Evolutionary conservation across 2,797 vertebrate genomes (phyloP).

Genomic region (Salmo trutta): DNA sequence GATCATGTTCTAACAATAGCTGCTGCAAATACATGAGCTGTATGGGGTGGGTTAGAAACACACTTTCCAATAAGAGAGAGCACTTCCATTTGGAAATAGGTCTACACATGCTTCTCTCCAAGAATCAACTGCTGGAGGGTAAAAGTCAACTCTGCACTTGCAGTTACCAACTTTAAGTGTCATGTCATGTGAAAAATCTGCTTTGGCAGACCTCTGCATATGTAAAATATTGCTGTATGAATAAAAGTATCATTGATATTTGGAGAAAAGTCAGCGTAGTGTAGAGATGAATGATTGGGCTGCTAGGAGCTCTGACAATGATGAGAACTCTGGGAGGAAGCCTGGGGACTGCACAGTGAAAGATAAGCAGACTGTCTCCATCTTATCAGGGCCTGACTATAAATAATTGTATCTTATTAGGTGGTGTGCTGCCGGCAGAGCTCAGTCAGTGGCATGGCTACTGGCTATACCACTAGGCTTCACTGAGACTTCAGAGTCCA

Average conservation of each 20-base stretch:
- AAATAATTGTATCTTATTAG: conserved; percentile 76
- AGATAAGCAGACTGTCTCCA: conserved; percentile 61
- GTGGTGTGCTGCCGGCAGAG: conserved; percentile 52
- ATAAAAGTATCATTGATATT: conserved; percentile 65
- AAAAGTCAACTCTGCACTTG: background rate
- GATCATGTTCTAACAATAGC: background rate
- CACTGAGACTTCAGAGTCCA: conserved; percentile 17
- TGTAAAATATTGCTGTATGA: conserved; percentile 49
- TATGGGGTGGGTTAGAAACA: background rate
- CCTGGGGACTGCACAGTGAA: conserved; percentile 55
- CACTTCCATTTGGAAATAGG: background rate
- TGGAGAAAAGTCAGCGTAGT: conserved; percentile 56
- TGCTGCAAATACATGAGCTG: background rate
- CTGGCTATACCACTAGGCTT: conserved; percentile 31
- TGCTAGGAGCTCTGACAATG: conserved; percentile 42
- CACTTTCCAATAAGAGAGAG: background rate
- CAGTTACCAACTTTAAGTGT: conserved; percentile 17
- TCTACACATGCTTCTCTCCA: background rate
- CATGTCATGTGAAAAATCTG: conserved; percentile 6
- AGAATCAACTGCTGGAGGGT: background rate
- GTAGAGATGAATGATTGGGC: conserved; percentile 59
- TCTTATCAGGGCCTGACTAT: conserved; percentile 61
- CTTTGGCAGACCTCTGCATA: conserved; percentile 31
- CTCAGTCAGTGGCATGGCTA: conserved; percentile 45
- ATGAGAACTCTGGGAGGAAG: conserved; percentile 41